Percentiles rank a stretch among this genome's conserved stretches.
phyloP scores from a whole-genome alignment of 1,140 invertebrate genomes.

The Camponotus pennsylvanicus region DNA sequence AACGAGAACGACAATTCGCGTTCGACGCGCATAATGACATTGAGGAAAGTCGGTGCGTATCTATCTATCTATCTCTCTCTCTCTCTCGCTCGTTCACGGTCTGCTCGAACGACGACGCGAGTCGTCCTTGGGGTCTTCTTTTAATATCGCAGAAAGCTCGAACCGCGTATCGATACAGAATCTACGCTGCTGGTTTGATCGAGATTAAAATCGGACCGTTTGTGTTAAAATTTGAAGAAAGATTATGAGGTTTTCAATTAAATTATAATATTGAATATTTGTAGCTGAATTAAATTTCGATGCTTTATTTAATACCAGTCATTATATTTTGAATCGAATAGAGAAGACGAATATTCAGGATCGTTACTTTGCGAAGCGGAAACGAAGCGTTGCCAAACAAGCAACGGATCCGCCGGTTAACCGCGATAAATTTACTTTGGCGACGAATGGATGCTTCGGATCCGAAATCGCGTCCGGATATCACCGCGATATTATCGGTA shows the following conservation, averaged over 20 bases:
- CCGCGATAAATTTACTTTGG: conserved; percentile 46
- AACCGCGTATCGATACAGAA: not conserved
- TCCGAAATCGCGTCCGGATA: not conserved
- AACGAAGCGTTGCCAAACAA: conserved; percentile 36
- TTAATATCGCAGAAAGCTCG: conserved; percentile 16
- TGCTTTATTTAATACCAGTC: not conserved
- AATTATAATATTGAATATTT: not conserved
- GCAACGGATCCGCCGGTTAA: not conserved
- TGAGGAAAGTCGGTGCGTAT: conserved; percentile 49
- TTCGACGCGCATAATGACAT: conserved; percentile 26
- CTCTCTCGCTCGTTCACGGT: too few species aligned
- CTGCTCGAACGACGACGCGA: not conserved
- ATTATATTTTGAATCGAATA: conserved; percentile 2
- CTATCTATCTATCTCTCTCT: not conserved
- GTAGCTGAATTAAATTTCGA: not conserved
- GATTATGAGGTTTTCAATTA: not conserved
- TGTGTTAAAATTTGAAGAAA: not conserved
- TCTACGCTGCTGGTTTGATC: not conserved
- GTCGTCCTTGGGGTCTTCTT: conserved; percentile 23
- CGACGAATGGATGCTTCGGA: conserved; percentile 4
- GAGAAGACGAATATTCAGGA: not conserved
- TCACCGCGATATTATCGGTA: conserved; percentile 21
- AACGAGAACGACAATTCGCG: conserved; percentile 57
- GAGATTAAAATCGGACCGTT: not conserved
- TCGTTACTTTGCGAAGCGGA: not conserved